Evolutionary conservation across 2,888 invertebrate species (phyloP), one percentile per base, ranked within the genome.

Genomic region (Cabera pusaria): DNA sequence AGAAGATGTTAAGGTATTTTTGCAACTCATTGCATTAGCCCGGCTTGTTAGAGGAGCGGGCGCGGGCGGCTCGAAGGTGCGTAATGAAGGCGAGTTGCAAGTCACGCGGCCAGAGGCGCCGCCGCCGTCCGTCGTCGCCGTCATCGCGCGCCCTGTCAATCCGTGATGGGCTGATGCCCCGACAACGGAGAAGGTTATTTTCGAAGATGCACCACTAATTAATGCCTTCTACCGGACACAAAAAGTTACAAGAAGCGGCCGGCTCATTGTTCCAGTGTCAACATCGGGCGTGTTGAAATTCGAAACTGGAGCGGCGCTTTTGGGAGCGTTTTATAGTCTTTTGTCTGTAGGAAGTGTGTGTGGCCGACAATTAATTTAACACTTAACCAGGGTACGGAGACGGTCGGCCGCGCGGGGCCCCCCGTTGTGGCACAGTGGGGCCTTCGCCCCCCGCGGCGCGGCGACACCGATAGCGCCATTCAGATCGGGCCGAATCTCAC

Each of bases 11-110:
- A 52, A 54, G 60, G 64, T 59, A 61, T 80, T 88, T 51, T 85
- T 82, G 86, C 88, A 85, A 88, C 67, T 88, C 88, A 88, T 77
- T 84, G 87, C 84, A 86, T 87, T 87, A 86, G 80, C 84, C 68
- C 56, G 78, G 85, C 88, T 88, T 86, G 88, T 88, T 88, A 88
- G 86, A 81, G 40, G 37, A 37, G 46, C 49, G 6, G 74, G 59
- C 54, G 59, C 59, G 57, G 59, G 64, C 65, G 61, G 63, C 57
- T 63, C 50, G 55, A 59, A 57, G 61, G 62, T 63, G 58, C 70
- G 79, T 86, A 86, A 84, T 86, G 83, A 87, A 81, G 76, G 72
- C 61, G 68, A 72, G 71, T 53, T 79, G 87, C 87, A 86, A 88
- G 87, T 88, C 87, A 88, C 59, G 69, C 70, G 70, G 69, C 65